Percentiles rank a stretch among this genome's conserved stretches.
phyloP scores from a whole-genome alignment of 2,113 vertebrate species.

The Caretta caretta region DNA sequence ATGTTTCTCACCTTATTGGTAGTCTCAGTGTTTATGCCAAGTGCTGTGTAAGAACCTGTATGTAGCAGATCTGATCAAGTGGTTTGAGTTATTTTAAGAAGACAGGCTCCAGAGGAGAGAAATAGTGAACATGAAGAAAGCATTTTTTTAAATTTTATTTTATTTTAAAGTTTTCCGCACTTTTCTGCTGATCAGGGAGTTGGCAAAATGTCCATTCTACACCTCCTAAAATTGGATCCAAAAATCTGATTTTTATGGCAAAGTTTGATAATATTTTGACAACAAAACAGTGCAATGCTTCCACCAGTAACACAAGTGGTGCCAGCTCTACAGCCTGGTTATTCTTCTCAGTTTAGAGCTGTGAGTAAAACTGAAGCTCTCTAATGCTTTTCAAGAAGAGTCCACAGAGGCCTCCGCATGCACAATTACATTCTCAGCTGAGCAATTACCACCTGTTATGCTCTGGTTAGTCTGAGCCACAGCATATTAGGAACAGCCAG shows the following conservation, averaged over 20 bases:
- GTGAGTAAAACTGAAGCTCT: neutral
- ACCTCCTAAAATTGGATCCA: neutral
- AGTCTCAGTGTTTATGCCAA: neutral
- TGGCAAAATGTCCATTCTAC: neutral
- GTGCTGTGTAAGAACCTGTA: neutral
- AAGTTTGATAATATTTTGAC: neutral
- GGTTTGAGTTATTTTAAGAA: too few relatives aligned
- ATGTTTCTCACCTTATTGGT: neutral
- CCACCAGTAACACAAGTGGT: neutral
- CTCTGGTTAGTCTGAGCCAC: neutral
- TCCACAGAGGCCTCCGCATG: neutral
- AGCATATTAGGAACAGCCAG: neutral
- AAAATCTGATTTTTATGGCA: neutral
- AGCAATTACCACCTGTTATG: neutral
- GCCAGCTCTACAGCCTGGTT: neutral
- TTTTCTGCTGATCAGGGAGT: neutral
- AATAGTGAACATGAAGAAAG: neutral
- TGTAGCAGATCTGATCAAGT: too few relatives aligned
- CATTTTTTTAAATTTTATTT: too few relatives aligned
- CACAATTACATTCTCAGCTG: neutral
- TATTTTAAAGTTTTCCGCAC: neutral
- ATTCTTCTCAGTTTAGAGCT: neutral
- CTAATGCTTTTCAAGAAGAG: neutral
- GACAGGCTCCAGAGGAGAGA: neutral
- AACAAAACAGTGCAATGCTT: neutral